Percentiles rank a stretch among this genome's conserved stretches.
These are phyloP conservation scores for Liparis tanakae DNA, from an alignment of 2,797 vertebrate genomes.

Conservation along the genomic window DNA sequence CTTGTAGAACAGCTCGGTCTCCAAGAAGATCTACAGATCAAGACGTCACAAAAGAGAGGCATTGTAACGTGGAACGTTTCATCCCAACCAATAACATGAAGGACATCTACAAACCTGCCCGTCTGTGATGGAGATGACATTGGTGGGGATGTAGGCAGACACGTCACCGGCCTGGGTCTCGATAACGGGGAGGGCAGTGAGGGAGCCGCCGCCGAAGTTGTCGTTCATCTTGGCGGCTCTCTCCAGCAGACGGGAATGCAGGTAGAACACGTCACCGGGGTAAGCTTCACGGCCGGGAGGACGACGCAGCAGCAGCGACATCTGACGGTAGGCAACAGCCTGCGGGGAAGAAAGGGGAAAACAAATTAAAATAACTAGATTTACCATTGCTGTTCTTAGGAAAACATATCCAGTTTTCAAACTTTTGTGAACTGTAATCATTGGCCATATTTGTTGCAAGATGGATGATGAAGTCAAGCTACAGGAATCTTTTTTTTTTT, in stretches of 20 bases:
- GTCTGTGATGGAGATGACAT: conserved; percentile 99
- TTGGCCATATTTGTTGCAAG: neutral
- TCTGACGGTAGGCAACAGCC: conserved; percentile 99
- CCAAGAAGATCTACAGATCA: conserved; percentile 92
- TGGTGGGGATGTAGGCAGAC: conserved; percentile 99
- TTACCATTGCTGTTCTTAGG: neutral
- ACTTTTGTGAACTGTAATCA: neutral
- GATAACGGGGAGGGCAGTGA: conserved; percentile 96
- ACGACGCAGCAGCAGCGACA: conserved; percentile 97
- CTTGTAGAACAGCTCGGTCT: conserved; percentile 99
- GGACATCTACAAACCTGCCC: conserved; percentile 87
- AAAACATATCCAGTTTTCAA: neutral
- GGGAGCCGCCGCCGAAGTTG: conserved; percentile 94
- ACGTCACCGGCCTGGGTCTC: conserved; percentile 99
- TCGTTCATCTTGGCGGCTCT: conserved; percentile 99
- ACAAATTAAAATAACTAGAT: neutral
- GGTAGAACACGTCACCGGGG: conserved; percentile 97
- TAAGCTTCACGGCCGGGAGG: conserved; percentile 98
- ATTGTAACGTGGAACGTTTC: neutral
- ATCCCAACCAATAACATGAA: fast-evolving
- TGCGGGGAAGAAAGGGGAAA: conserved; percentile 46
- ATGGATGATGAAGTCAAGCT: neutral
- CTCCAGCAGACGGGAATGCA: conserved; percentile 97
- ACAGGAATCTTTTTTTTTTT: neutral
- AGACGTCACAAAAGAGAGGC: neutral